Evolutionary conservation across 2,888 invertebrate genomes (phyloP).

Genomic region (Formica aserva): DNA sequence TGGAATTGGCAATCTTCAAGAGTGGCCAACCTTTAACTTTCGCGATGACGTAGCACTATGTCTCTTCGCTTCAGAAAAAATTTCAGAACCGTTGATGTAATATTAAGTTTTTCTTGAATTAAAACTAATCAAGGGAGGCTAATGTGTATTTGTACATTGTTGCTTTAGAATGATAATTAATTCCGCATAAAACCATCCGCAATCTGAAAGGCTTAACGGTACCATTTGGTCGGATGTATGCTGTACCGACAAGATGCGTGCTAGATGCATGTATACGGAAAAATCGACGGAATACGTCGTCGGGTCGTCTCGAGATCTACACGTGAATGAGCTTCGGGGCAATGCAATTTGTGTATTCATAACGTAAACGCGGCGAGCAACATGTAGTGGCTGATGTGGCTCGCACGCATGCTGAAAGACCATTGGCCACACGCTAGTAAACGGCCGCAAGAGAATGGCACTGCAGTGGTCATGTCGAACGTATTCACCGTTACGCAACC

Average conservation of each 20-base stretch:
- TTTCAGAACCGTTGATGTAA: not conserved
- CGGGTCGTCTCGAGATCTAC: conserved; percentile 40
- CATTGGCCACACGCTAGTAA: conserved; percentile 73
- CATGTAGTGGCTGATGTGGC: conserved; percentile 61
- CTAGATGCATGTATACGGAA: conserved; percentile 15
- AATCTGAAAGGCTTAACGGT: not conserved
- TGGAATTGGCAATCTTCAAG: not conserved
- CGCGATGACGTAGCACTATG: not conserved
- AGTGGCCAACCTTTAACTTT: not conserved
- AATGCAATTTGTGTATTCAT: conserved; percentile 76
- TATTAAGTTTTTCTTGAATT: not conserved
- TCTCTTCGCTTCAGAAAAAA: not conserved
- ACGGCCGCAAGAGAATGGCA: conserved; percentile 70
- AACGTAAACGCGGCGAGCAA: conserved; percentile 61
- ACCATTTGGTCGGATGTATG: not conserved
- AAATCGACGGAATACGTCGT: conserved; percentile 30
- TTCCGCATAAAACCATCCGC: not conserved
- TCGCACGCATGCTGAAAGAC: conserved; percentile 63
- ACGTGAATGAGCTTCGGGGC: conserved; percentile 63
- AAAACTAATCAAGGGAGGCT: not conserved
- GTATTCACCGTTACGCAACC: conserved; percentile 82
- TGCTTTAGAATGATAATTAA: not conserved
- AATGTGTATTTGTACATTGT: not conserved
- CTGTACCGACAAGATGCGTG: conserved; percentile 1
- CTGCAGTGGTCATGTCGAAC: conserved; percentile 76